phyloP scores from a whole-genome alignment of 2,113 vertebrate species.

The Oenanthe oenanthe region DNA sequence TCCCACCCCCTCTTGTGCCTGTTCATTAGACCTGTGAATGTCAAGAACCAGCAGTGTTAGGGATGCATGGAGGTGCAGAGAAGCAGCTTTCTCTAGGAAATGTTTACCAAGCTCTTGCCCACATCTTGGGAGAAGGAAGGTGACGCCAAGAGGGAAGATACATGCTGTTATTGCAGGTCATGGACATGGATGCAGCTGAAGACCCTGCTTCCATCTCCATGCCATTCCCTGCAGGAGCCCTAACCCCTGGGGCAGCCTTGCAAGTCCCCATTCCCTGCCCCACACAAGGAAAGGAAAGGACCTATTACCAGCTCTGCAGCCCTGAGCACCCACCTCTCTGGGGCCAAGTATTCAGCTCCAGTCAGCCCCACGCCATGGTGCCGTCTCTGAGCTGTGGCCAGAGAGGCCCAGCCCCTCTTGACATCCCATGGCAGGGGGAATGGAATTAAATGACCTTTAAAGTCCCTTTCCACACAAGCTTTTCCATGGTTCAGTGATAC shows the following conservation, averaged over 20 bases:
- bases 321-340: rapidly evolving
- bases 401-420: not conserved
- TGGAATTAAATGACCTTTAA: not conserved
- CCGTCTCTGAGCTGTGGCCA: not conserved
- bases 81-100: not conserved
- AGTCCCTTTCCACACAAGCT: not conserved
- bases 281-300: not conserved
- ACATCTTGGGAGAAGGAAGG: not conserved
- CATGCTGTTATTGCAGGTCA: not conserved
- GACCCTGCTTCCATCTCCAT: not conserved
- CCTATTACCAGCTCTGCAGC: not conserved
- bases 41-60: rapidly evolving
- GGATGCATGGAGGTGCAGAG: rapidly evolving
- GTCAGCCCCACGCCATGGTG: not conserved
- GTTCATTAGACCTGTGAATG: rapidly evolving
- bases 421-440: not conserved
- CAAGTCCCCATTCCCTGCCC: not conserved
- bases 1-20: rapidly evolving
- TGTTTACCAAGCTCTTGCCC: not conserved
- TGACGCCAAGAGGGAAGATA: not conserved
- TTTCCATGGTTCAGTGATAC: not conserved
- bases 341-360: not conserved
- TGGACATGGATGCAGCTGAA: rapidly evolving
- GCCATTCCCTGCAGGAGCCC: not conserved
- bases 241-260: not conserved